These are phyloP conservation scores for Zaprionus capensis DNA, from an alignment of 1,140 invertebrate genomes.

Conservation along the genomic window DNA sequence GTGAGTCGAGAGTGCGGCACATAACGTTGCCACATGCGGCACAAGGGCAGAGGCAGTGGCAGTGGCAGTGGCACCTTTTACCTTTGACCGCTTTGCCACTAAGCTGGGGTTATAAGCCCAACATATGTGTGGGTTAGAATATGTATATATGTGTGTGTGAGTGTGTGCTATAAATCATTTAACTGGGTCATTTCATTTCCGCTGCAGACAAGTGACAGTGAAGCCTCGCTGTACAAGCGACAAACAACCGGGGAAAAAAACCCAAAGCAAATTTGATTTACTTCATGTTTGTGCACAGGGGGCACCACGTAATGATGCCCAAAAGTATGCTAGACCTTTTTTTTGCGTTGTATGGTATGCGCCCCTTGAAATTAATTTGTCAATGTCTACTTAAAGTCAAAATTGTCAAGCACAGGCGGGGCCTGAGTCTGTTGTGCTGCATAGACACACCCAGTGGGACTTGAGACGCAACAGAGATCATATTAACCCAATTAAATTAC, in stretches of 20 bases:
- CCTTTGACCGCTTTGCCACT: constrained; percentile 51
- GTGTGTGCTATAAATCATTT: constrained; percentile 72
- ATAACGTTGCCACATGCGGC: constrained; percentile 14
- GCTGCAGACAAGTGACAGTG: constrained; percentile 71
- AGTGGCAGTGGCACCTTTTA: constrained; percentile 25
- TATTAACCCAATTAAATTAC: constrained; percentile 5
- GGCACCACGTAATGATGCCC: constrained; percentile 57
- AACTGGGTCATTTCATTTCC: constrained; percentile 82
- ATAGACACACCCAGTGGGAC: neutral
- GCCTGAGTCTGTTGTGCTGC: neutral
- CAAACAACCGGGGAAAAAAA: constrained; percentile 26
- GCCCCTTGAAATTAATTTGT: constrained; percentile 72
- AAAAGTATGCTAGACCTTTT: constrained; percentile 48
- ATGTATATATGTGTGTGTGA: constrained; percentile 27
- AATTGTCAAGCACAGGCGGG: constrained; percentile 37
- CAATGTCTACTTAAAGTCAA: constrained; percentile 79
- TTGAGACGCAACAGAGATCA: neutral
- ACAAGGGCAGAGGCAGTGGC: neutral
- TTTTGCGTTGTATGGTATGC: neutral
- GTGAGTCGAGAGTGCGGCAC: neutral
- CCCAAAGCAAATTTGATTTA: constrained; percentile 75
- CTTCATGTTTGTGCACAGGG: constrained; percentile 48
- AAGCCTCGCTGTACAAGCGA: constrained; percentile 47
- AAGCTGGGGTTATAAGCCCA: constrained; percentile 48
- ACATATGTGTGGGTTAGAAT: constrained; percentile 31